Conservation (phyloP, 2,888 invertebrate species). For the Cremastinae sp. region DNA sequence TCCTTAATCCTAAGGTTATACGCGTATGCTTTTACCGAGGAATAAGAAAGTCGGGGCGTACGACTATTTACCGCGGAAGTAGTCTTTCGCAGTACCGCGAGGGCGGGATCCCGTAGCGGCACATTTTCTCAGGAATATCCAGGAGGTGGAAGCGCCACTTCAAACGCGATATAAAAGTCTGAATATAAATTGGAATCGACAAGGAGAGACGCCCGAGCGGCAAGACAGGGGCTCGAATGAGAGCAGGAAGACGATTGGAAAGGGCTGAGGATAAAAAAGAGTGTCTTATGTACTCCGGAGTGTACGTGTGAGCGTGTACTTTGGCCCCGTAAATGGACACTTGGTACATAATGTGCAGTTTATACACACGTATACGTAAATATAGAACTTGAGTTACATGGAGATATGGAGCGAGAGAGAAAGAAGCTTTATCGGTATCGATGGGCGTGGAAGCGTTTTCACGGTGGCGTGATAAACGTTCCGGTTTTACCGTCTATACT, state of each 20-base stretch:
- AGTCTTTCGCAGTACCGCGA: not conserved
- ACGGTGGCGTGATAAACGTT: constrained; percentile 50
- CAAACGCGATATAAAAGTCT: constrained; percentile 50
- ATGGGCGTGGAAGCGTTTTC: constrained; percentile 41
- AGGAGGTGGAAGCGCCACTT: constrained; percentile 26
- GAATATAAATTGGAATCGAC: constrained; percentile 57
- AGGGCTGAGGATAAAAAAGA: constrained; percentile 26
- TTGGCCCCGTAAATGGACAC: constrained; percentile 6
- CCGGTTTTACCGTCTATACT: constrained; percentile 40
- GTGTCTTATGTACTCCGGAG: not conserved
- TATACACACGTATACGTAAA: not conserved
- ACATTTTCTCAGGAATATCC: constrained; percentile 36
- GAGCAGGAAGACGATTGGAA: constrained; percentile 38
- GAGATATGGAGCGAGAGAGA: not conserved
- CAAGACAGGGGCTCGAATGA: not conserved
- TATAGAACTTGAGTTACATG: not conserved
- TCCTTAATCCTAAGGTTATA: too few species aligned
- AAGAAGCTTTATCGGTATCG: constrained; percentile 25
- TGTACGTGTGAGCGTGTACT: not conserved
- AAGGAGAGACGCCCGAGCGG: too few species aligned
- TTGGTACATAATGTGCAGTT: constrained; percentile 19
- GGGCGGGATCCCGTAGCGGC: constrained; percentile 19
- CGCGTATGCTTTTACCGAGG: not conserved
- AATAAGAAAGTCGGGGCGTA: not conserved
- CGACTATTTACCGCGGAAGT: constrained; percentile 3